Percentiles rank a stretch among this genome's conserved stretches.
Evolutionary conservation across 2,888 invertebrate species (phyloP).

Genomic region (Spatulosminthurus flaviceps): DNA sequence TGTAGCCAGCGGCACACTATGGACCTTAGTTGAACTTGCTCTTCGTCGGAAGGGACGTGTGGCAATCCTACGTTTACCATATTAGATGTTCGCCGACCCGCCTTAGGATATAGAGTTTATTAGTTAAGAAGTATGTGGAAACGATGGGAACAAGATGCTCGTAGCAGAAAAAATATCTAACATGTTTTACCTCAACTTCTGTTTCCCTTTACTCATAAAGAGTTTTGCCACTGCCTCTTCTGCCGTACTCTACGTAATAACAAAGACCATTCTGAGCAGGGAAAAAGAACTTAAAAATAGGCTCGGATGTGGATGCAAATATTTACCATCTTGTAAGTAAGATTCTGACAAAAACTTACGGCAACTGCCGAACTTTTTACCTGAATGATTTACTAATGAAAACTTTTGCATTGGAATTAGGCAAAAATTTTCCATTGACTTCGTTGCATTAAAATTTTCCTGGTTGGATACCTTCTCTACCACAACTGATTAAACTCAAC

Average conservation of each 20-base stretch:
- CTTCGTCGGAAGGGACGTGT: background rate
- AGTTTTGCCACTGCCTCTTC: no score
- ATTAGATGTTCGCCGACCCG: background rate
- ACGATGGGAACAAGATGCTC: background rate
- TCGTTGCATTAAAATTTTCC: background rate
- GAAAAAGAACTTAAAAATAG: no score
- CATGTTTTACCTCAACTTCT: no score
- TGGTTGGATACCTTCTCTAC: background rate
- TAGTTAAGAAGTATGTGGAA: no score
- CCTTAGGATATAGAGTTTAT: background rate
- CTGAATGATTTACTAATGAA: background rate
- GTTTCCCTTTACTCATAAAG: no score
- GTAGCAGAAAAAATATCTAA: no score
- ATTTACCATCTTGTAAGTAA: no score
- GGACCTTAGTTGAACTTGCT: background rate
- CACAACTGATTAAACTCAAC: background rate
- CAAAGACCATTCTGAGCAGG: no score
- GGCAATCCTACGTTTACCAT: background rate
- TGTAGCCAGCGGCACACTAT: constrained; percentile 10
- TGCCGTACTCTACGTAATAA: no score
- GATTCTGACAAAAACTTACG: background rate
- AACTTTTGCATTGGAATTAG: no score
- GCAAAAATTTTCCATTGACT: no score
- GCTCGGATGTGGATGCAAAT: no score
- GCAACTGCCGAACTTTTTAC: background rate